Base-by-base conservation (phyloP, 64 coral and sea anemone genomes). In the Actinia tenebrosa region DNA sequence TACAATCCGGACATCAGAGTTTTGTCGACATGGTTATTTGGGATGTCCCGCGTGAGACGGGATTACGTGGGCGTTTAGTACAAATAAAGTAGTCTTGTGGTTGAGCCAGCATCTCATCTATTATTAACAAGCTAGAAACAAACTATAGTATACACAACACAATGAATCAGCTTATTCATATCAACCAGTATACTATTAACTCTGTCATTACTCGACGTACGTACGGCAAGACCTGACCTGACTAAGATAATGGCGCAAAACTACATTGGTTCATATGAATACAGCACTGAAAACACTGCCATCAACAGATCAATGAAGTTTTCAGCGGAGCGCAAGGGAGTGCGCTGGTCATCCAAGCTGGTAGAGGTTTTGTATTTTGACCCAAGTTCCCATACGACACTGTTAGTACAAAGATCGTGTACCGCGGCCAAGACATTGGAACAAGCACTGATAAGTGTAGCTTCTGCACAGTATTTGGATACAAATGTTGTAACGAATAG, bases 111-210 rank as follows among this genome's bases (percentile, higher is more conserved):
- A 75, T 43, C 10, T 75, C 3, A 37, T 75, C 26, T 75, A 75
- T 75, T 75, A 75, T 75, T 75, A 75, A 75, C 13, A 30, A 75
- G 69, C 69, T 75, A 75, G 69, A 75, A 75, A 75, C 69, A 26
- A 75, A 37, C 7, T 58, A 10, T 75, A 10, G 69, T 75, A 75
- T 42, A 26, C 69, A 75, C 25, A 75, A 75, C 69, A 75, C 27
- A 25, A 75, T 58, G 15, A 58, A 58, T 16, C 56, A 58, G 56
- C 56, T 58, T 58, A 16, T 14, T 58, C 23, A 30, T 42, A 75
- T 75, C 37, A 75, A 75, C 69, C 69, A 42, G 25, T 43, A 9
- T 42, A 42, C 25, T 75, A 75, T 7, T 71, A 27, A 27, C 9
- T 5, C 22, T 25, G 2, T 22, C 20, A 22, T 3, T 69, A 75